Conservation (phyloP, 2,797 vertebrate species). For the Pitangus sulphuratus region DNA sequence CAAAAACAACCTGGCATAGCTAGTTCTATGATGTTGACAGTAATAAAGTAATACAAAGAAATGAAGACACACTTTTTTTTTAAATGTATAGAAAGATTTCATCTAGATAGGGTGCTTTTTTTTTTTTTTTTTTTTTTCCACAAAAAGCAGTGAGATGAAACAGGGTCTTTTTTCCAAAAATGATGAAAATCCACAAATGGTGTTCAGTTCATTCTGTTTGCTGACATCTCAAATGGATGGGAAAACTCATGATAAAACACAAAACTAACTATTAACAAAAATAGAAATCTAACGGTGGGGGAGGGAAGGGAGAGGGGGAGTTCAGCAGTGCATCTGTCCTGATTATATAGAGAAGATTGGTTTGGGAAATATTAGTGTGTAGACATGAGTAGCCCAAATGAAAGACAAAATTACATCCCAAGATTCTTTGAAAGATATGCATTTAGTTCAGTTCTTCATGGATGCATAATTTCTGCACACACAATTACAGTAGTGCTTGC, state of each 20-base stretch:
- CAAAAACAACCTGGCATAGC: background rate
- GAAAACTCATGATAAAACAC: background rate
- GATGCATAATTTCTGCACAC: background rate
- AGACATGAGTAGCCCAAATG: background rate
- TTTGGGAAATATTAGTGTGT: background rate
- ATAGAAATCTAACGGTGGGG: background rate
- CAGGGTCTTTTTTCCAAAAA: background rate
- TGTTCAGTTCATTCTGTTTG: background rate
- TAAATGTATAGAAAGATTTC: background rate
- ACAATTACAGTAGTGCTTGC: background rate
- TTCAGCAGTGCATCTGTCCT: background rate
- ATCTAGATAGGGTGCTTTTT: background rate
- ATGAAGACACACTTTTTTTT: background rate
- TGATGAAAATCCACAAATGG: background rate
- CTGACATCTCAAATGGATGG: background rate
- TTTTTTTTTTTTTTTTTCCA: background rate
- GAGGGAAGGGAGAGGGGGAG: background rate
- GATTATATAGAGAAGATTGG: background rate
- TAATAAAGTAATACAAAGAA: background rate
- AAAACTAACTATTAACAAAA: conserved; percentile 1
- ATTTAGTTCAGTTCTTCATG: background rate
- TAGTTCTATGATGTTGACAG: background rate
- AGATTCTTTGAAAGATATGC: background rate
- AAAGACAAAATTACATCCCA: background rate
- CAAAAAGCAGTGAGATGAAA: background rate